Evolutionary conservation across 2,797 vertebrate genomes (phyloP).

Genomic region (Xyrichtys novacula): DNA sequence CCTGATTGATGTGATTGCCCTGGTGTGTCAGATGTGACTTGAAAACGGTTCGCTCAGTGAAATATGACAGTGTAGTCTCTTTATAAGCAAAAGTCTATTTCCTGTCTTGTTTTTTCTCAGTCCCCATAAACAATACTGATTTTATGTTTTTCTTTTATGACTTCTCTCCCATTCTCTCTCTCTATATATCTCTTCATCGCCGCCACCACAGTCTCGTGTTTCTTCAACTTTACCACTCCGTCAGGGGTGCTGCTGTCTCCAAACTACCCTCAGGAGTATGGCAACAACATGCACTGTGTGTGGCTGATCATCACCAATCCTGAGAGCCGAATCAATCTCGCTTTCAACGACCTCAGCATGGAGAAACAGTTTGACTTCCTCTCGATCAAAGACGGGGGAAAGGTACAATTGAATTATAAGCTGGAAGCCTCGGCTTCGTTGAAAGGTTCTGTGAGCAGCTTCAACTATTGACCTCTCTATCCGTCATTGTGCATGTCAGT

Average conservation of each 20-base stretch:
- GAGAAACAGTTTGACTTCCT: slow-evolving; percentile 99
- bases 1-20: slow-evolving; percentile 1
- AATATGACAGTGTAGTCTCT: slow-evolving; percentile 8
- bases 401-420: slow-evolving; percentile 69
- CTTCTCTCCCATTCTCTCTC: background rate
- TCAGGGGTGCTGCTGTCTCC: slow-evolving; percentile 95
- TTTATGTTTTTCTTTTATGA: slow-evolving; percentile 22
- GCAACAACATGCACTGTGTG: slow-evolving; percentile 98
- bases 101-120: slow-evolving; percentile 20
- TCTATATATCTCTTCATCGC: slow-evolving; percentile 19
- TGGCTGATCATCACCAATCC: slow-evolving; percentile 97
- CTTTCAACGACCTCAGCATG: slow-evolving; percentile 98
- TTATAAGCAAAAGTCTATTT: slow-evolving; percentile 33
- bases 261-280: slow-evolving; percentile 98
- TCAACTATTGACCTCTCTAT: slow-evolving; percentile 24
- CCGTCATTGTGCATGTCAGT: slow-evolving; percentile 6
- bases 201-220: slow-evolving; percentile 93
- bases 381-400: slow-evolving; percentile 95
- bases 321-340: slow-evolving; percentile 96
- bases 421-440: slow-evolving; percentile 26
- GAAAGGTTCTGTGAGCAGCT: slow-evolving; percentile 17
- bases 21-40: slow-evolving; percentile 2
- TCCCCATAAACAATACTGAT: slow-evolving; percentile 13
- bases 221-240: slow-evolving; percentile 99
- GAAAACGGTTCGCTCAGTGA: no score